phyloP scores from a whole-genome alignment of 2,888 invertebrate genomes.

The Nemurella pictetii region DNA sequence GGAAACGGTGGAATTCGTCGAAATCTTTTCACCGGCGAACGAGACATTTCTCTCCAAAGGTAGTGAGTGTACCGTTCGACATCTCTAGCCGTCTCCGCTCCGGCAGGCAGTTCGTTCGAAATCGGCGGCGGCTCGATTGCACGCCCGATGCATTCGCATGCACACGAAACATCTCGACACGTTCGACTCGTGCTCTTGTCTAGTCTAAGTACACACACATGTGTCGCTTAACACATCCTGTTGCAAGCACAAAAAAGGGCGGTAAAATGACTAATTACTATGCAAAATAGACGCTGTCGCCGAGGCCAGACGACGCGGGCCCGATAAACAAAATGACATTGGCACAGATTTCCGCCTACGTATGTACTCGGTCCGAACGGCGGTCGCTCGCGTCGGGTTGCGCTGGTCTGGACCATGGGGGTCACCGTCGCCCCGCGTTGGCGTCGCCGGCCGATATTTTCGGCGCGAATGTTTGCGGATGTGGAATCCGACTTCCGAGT shows the following conservation, averaged over 20 bases:
- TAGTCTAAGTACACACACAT: background rate
- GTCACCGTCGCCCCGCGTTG: background rate
- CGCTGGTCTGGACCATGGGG: background rate
- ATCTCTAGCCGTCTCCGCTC: too few species aligned
- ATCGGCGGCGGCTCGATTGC: too few species aligned
- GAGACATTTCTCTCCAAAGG: background rate
- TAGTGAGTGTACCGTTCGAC: background rate
- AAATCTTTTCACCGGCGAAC: background rate
- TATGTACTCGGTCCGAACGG: background rate
- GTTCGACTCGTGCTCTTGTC: background rate
- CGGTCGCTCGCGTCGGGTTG: background rate
- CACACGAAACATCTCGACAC: background rate
- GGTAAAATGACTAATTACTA: background rate
- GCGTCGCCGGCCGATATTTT: background rate
- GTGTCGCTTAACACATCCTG: background rate
- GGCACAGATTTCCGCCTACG: constrained; percentile 10
- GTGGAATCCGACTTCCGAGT: background rate
- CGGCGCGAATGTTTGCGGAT: constrained; percentile 16
- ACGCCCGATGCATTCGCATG: too few species aligned
- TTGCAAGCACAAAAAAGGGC: background rate
- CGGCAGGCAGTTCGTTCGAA: too few species aligned
- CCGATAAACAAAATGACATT: constrained; percentile 12
- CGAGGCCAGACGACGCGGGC: background rate
- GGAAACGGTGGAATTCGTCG: background rate
- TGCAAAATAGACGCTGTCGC: background rate